Evolutionary conservation across 2,113 vertebrate genomes (phyloP).

Genomic region (Rhinoptilus africanus): DNA sequence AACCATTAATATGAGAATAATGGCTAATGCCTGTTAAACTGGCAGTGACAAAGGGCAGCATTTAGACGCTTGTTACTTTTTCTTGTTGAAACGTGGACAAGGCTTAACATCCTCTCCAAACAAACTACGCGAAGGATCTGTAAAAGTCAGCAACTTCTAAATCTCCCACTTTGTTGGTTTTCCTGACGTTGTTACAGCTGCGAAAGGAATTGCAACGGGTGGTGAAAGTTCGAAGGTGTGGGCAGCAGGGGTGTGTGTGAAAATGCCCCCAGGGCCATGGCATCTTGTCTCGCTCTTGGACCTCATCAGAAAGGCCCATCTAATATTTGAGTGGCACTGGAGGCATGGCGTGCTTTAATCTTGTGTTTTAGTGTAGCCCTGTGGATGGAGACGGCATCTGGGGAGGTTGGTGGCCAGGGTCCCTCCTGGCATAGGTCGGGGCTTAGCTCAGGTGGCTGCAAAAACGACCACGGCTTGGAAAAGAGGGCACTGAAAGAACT

Average conservation of each 20-base stretch:
- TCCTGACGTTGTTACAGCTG: not conserved
- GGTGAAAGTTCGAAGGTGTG: rapidly evolving
- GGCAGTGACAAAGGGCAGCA: not conserved
- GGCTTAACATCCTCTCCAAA: not conserved
- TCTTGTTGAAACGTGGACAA: not conserved
- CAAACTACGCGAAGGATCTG: not conserved
- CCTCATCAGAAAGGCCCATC: not conserved
- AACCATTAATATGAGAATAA: not conserved
- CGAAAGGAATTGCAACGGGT: not conserved
- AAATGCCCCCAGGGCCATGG: not conserved
- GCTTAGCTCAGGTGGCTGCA: not conserved
- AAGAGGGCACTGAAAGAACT: not conserved
- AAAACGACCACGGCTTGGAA: not conserved
- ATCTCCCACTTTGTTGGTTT: not conserved
- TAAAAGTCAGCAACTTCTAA: not conserved
- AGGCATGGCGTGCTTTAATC: rapidly evolving
- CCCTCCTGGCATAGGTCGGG: not conserved
- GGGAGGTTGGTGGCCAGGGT: rapidly evolving
- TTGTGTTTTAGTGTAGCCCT: not conserved
- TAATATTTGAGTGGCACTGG: not conserved
- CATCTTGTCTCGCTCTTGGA: not conserved
- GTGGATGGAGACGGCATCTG: not conserved
- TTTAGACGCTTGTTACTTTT: not conserved
- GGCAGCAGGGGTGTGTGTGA: not conserved
- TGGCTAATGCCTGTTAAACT: not conserved